Base-by-base conservation (phyloP, 2,113 vertebrate genomes). In the Casuarius casuarius region DNA sequence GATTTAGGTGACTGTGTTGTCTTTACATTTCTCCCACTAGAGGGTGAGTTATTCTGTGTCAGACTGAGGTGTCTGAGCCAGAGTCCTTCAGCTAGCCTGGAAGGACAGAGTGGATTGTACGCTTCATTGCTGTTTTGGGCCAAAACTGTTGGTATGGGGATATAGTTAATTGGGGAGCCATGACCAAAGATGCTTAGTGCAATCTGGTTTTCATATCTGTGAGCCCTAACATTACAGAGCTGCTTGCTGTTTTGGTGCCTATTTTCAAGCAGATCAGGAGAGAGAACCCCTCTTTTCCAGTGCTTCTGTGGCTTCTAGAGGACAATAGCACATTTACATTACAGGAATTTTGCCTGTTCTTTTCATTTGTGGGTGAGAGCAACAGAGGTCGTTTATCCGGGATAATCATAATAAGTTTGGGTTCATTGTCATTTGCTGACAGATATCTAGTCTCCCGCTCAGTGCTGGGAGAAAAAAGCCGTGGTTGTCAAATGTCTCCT, bases 11-110 rank as follows among this genome's bases (percentile, higher is more conserved):
- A 74, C 59, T 29, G 15, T 7, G 46, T 81, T 70, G 86, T 33
- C 25, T 61, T 51, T 78, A 16, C 38, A 31, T 65, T 94, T 92
- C 91, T 94, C 89, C 76, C 76, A 70, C 84, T 86, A 92, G 84
- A 83, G 76, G 66, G 61, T 95, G 76, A 86, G 29, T 58, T 95
- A 59, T 58, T 89, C 61, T 5, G 3, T 63, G 48, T 89, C 0
- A 0, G 73, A 35, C 28, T 33, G 76, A 89, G 35, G 25, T 88
- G 51, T 63, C 35, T 73, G 70, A 89, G 40, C 42, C 81, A 48
- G 9, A 35, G 12, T 62, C 48, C 75, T 72, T 73, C 54, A 73
- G 31, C 12, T 21, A 77, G 33, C 23, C 66, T 82, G 76, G 65
- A 74, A 78, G 33, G 61, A 52, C 15, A 59, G 33, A 59, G 15